These are phyloP conservation scores for Pterobdella sp. DNA, from an alignment of 2,888 invertebrate genomes.

Conservation along the genomic window DNA sequence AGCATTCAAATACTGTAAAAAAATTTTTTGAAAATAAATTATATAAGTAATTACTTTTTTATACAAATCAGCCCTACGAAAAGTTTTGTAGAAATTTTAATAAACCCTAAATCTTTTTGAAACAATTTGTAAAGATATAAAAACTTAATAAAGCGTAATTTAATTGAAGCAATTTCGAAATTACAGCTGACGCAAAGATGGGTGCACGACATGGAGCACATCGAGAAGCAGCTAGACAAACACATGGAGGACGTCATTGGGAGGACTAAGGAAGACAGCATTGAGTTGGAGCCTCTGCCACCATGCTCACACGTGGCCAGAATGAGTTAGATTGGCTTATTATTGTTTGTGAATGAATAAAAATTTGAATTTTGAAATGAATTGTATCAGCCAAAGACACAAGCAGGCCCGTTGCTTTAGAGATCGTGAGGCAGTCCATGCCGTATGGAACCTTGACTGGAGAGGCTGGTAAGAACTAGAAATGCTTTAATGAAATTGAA, in stretches of 20 bases:
- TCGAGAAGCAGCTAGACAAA: constrained; percentile 40
- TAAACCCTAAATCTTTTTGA: too few species aligned
- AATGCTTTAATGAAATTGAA: too few species aligned
- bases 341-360: neutral
- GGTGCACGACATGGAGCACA: constrained; percentile 46
- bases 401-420: constrained; percentile 37
- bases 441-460: constrained; percentile 47
- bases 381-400: neutral
- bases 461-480: constrained; percentile 44
- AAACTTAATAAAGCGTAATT: too few species aligned
- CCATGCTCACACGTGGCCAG: constrained; percentile 49
- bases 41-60: too few species aligned
- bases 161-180: neutral
- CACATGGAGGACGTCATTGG: constrained; percentile 48
- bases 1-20: too few species aligned
- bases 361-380: constrained; percentile 7
- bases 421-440: constrained; percentile 51
- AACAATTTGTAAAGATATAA: too few species aligned
- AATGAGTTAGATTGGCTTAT: constrained; percentile 48
- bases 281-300: constrained; percentile 45
- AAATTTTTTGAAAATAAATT: too few species aligned
- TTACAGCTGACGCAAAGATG: constrained; percentile 51
- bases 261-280: constrained; percentile 44
- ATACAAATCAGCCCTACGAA: too few species aligned
- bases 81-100: too few species aligned